Evolutionary conservation across 2,113 vertebrate genomes (phyloP).

Genomic region (Syngnathus floridae): DNA sequence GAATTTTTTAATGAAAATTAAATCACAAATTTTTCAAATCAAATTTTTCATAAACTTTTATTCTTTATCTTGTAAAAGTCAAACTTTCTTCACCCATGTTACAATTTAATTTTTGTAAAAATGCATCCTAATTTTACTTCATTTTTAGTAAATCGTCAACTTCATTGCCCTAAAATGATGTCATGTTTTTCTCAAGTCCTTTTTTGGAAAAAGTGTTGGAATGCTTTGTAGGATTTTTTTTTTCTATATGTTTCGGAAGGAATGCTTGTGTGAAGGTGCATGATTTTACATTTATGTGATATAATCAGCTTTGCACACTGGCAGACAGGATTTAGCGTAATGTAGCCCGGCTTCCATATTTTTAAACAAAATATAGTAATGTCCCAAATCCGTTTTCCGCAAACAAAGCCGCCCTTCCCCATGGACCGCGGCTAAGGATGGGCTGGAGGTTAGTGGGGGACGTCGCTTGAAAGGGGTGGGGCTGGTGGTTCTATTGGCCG

Average conservation of each 20-base stretch:
- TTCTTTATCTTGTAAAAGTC: neutral
- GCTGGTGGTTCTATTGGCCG: constrained; percentile 52
- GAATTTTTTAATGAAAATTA: too few species aligned
- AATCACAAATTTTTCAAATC: too few species aligned
- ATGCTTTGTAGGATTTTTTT: constrained; percentile 27
- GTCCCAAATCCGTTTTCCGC: constrained; percentile 63
- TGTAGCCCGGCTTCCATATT: constrained; percentile 56
- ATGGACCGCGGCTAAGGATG: constrained; percentile 56
- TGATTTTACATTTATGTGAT: constrained; percentile 58
- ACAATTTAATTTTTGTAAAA: neutral
- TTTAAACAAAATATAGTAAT: constrained; percentile 65
- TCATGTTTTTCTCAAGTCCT: constrained; percentile 37
- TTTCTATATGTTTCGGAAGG: constrained; percentile 57
- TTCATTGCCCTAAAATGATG: neutral
- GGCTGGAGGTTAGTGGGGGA: constrained; percentile 50
- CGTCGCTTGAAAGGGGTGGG: neutral
- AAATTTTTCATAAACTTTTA: too few species aligned
- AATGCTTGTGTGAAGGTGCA: constrained; percentile 52
- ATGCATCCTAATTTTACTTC: neutral
- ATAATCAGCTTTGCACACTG: constrained; percentile 55
- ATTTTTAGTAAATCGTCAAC: neutral
- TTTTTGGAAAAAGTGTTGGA: constrained; percentile 49
- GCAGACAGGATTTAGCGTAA: constrained; percentile 50
- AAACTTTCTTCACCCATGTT: neutral
- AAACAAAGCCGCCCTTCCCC: constrained; percentile 59